Conservation (phyloP, 1,140 invertebrate genomes). For the Drosophila lini region DNA sequence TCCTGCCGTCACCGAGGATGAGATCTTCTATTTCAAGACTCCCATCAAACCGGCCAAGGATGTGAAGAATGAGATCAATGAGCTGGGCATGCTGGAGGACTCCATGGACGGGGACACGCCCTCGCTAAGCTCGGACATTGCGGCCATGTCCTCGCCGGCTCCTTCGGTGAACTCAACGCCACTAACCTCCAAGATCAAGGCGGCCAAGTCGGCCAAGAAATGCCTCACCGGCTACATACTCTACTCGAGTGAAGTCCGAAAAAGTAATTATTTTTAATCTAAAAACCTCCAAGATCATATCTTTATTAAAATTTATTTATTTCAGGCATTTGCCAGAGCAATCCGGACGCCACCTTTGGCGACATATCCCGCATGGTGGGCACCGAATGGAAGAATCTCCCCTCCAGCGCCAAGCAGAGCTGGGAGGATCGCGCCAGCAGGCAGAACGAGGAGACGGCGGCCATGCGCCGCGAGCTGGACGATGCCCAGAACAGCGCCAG, state of each 20-base stretch:
- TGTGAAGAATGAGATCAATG: conserved; percentile 84
- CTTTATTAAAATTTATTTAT: not conserved
- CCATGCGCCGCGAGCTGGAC: conserved; percentile 84
- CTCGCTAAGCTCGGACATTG: conserved; percentile 89
- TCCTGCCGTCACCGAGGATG: conserved; percentile 94
- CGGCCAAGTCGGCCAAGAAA: conserved; percentile 86
- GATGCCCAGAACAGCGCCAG: conserved; percentile 85
- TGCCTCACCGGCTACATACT: conserved; percentile 99
- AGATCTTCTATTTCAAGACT: conserved; percentile 95
- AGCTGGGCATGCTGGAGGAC: conserved; percentile 88
- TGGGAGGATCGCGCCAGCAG: conserved; percentile 96
- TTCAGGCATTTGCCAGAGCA: conserved; percentile 87
- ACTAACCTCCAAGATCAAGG: conserved; percentile 85
- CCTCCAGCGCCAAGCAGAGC: conserved; percentile 93
- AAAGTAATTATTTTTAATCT: conserved; percentile 84
- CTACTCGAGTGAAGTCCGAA: conserved; percentile 98
- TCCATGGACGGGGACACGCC: conserved; percentile 90
- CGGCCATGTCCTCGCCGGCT: conserved; percentile 83
- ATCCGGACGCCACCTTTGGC: conserved; percentile 97
- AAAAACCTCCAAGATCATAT: too few species aligned
- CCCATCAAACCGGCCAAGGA: conserved; percentile 88
- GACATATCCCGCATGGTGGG: conserved; percentile 99
- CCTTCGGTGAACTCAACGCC: conserved; percentile 86
- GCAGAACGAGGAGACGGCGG: conserved; percentile 93
- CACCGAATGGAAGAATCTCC: conserved; percentile 97